phyloP scores from a whole-genome alignment of 37 sponge, comb jelly and placozoan genomes.

The Spongia lamella region DNA sequence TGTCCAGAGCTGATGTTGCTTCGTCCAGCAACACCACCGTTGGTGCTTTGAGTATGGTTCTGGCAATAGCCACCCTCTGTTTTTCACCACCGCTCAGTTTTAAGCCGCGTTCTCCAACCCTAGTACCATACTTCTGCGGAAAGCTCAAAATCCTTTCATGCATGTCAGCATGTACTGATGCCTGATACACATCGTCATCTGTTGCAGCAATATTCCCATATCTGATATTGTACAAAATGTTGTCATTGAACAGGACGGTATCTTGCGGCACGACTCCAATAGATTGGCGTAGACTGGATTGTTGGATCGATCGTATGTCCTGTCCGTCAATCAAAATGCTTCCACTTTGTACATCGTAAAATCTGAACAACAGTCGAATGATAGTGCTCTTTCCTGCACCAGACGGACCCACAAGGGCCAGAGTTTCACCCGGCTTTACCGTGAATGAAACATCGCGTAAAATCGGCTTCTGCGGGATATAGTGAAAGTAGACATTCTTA shows the following conservation, averaged over 20 bases:
- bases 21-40: conserved; percentile 92
- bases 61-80: conserved; percentile 96
- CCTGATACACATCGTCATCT: conserved; percentile 82
- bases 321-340: conserved; percentile 88
- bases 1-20: conserved; percentile 98
- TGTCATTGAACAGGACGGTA: conserved; percentile 97
- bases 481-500: conserved; percentile 83
- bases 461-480: conserved; percentile 77
- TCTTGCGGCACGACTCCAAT: conserved; percentile 99
- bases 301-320: conserved; percentile 67
- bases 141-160: conserved; percentile 81
- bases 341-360: conserved; percentile 91
- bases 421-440: conserved; percentile 79
- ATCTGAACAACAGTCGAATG: conserved; percentile 93
- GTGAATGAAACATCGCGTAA: conserved; percentile 82
- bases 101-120: conserved; percentile 97
- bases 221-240: conserved; percentile 90
- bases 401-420: conserved; percentile 97
- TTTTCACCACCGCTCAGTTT: conserved; percentile 99
- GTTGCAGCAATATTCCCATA: conserved; percentile 79
- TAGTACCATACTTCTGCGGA: conserved; percentile 84
- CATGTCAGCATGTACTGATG: conserved; percentile 90
- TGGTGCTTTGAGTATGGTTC: conserved; percentile 96
- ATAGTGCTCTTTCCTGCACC: conserved; percentile 98
- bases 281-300: conserved; percentile 67